These are phyloP conservation scores for Gerris buenoi DNA, from an alignment of 1,140 invertebrate species.

Conservation along the genomic window DNA sequence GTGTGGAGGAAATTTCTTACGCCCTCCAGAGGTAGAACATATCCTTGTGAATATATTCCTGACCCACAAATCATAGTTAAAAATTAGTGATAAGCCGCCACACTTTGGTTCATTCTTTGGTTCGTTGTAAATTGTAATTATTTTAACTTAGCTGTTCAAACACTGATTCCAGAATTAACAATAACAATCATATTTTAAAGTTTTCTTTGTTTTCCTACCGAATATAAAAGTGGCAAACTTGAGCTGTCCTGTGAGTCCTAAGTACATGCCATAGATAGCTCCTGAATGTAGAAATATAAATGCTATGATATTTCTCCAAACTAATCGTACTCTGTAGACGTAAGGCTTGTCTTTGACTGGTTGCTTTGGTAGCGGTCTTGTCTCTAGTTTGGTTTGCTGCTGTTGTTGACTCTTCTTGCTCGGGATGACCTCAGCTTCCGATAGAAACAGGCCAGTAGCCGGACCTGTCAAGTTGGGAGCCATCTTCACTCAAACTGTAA, in stretches of 20 bases:
- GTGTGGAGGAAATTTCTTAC: too few relatives aligned
- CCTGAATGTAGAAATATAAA: constrained; percentile 46
- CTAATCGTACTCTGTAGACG: constrained; percentile 43
- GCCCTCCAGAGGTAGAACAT: too few relatives aligned
- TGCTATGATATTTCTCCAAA: constrained; percentile 53
- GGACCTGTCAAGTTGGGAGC: constrained; percentile 26
- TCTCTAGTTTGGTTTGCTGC: background rate
- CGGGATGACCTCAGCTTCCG: constrained; percentile 26
- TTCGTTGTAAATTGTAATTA: too few relatives aligned
- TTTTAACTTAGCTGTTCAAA: too few relatives aligned
- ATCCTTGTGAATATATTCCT: too few relatives aligned
- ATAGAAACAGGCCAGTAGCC: constrained; percentile 25
- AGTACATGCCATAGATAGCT: constrained; percentile 44
- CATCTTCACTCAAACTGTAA: too few relatives aligned
- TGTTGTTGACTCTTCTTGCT: constrained; percentile 12
- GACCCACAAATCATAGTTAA: too few relatives aligned
- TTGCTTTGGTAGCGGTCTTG: constrained; percentile 13
- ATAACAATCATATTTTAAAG: too few relatives aligned
- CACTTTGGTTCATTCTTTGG: too few relatives aligned
- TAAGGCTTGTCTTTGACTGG: constrained; percentile 17
- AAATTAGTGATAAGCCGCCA: too few relatives aligned
- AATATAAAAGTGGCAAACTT: constrained; percentile 36
- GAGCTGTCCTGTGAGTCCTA: constrained; percentile 33
- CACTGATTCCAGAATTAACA: too few relatives aligned
- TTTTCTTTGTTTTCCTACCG: constrained; percentile 39